phyloP scores from a whole-genome alignment of 2,888 invertebrate genomes.

The Reticulitermes lucifugus region DNA sequence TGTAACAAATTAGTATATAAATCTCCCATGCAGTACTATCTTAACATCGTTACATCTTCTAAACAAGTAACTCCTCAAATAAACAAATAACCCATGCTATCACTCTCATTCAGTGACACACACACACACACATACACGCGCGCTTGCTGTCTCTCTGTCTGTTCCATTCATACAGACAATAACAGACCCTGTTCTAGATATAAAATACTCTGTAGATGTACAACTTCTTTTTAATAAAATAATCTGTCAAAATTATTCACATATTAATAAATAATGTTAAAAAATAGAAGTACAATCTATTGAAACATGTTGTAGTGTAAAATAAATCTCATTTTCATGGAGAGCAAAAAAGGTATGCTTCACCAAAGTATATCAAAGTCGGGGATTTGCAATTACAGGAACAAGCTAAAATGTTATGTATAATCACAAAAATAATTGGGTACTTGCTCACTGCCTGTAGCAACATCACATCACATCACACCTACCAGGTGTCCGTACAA shows the following conservation, averaged over 20 bases:
- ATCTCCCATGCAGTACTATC: too few relatives aligned
- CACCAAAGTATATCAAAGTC: not conserved
- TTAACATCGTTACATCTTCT: too few relatives aligned
- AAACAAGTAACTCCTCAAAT: too few relatives aligned
- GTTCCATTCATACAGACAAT: not conserved
- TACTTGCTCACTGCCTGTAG: not conserved
- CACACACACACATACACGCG: too few relatives aligned
- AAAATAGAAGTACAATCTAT: constrained; percentile 19
- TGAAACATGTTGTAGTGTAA: not conserved
- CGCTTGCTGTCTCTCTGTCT: too few relatives aligned
- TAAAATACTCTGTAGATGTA: not conserved
- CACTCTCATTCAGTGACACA: too few relatives aligned
- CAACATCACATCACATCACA: not conserved
- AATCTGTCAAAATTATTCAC: constrained; percentile 2
- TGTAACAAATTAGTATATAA: not conserved
- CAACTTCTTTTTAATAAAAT: not conserved
- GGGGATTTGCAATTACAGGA: not conserved
- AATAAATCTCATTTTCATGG: not conserved
- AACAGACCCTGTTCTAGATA: constrained; percentile 12
- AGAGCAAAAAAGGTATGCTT: not conserved
- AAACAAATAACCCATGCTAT: too few relatives aligned
- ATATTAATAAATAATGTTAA: constrained; percentile 1
- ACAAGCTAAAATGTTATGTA: not conserved
- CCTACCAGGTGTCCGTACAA: too few relatives aligned
- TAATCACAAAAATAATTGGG: too few relatives aligned